A percentile compares a stretch with the other conserved stretches of the same genome.
Evolutionary conservation across 1,140 invertebrate genomes (phyloP).

Genomic region (Nasonia longicornis): DNA sequence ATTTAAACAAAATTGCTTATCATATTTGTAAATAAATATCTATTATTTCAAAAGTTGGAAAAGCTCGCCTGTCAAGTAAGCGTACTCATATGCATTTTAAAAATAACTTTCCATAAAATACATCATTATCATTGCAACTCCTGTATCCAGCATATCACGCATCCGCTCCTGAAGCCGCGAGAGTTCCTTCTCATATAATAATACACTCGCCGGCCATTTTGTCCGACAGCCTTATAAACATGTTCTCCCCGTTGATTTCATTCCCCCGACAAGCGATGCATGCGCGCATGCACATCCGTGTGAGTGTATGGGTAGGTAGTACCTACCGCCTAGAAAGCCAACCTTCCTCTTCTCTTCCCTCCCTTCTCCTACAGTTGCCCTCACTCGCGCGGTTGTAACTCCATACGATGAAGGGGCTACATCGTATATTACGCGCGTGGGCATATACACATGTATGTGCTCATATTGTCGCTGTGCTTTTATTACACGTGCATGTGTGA

Average conservation of each 20-base stretch:
- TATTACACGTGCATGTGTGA: slow-evolving; percentile 20
- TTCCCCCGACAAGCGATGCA: slow-evolving; percentile 7
- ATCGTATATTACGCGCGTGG: neutral
- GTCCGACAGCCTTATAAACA: slow-evolving; percentile 53
- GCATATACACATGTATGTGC: neutral
- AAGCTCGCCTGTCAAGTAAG: no score
- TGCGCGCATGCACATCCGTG: slow-evolving; percentile 5
- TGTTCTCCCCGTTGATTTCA: slow-evolving; percentile 55
- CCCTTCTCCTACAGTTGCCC: neutral
- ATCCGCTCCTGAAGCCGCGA: neutral
- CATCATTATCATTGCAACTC: neutral
- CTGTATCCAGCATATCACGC: neutral
- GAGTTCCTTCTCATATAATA: neutral
- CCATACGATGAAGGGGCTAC: slow-evolving; percentile 45
- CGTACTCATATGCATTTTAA: neutral
- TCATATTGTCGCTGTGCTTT: neutral
- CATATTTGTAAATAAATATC: no score
- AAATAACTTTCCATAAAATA: neutral
- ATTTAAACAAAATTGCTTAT: no score
- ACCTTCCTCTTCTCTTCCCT: no score
- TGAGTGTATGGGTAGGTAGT: neutral
- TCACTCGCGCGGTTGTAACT: slow-evolving; percentile 46
- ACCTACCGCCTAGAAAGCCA: no score
- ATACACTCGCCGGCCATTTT: slow-evolving; percentile 57
- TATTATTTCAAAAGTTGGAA: no score